Base-by-base conservation (phyloP, 2,888 invertebrate genomes). In the Rhagophthalmus giganteus region DNA sequence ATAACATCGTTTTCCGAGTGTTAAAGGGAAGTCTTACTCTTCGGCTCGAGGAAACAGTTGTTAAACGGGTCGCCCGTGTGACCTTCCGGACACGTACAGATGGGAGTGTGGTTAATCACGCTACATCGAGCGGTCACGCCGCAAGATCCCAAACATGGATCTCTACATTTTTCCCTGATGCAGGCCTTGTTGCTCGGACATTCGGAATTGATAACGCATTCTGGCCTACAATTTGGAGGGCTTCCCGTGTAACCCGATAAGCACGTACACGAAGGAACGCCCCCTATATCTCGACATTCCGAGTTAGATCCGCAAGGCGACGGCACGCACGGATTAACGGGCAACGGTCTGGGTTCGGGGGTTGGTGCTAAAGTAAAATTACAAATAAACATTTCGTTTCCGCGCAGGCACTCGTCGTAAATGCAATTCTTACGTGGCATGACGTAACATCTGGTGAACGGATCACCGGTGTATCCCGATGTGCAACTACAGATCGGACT, bases 401-500 rank as follows among this genome's bases (percentile, higher is more conserved):
- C 41, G 13, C 16, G 28, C 6, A 15, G 33, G 11, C n/a, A n/a
- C n/a, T n/a, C n/a, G n/a, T n/a, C n/a, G n/a, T 30, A 10, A 24
- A 14, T 30, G 6, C 25, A 16, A 25, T 15, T 61, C 65, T 69
- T 72, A 72, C 72, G 64, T 62, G 72, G 69, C 52, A 71, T 69
- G 66, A 83, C 81, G 52, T 81, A 80, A 67, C 90, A 90, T 70
- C 85, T 83, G 26, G 83, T 81, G 65, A 90, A 90, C 57, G 90
- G 88, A 82, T 90, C 88, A 7, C 92, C 92, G 1, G 87, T 87
- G 71, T 81, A 83, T 14, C 84, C 84, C 24, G 76, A 67, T 1
- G 85, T 82, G 65, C 92, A 92, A 59, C 85, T 87, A 68, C 91
- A 91, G 54, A 90, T 83, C 0, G 90, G 89, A 71, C 87, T 88